Percentiles rank a stretch among this genome's conserved stretches.
These are phyloP conservation scores for Acarapis woodi DNA, from an alignment of 1,140 invertebrate genomes.

Conservation along the genomic window DNA sequence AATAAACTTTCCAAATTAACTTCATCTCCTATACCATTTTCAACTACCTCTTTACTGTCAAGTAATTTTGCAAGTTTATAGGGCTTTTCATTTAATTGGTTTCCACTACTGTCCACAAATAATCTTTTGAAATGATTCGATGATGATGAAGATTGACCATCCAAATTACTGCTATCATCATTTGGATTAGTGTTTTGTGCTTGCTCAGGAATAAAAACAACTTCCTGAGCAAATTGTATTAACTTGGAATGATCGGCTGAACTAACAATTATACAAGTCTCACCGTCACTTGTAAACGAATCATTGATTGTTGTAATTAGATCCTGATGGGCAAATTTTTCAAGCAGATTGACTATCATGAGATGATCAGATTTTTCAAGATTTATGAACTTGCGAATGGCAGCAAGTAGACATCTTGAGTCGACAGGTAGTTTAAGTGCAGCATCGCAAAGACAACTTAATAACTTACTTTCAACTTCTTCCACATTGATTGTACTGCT, in stretches of 20 bases:
- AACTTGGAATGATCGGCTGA: not conserved
- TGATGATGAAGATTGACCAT: not conserved
- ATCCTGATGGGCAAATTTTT: not conserved
- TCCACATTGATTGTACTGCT: not conserved
- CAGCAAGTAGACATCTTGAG: not conserved
- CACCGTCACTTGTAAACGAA: not conserved
- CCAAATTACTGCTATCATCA: not conserved
- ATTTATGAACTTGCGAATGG: not conserved
- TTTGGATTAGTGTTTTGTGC: not conserved
- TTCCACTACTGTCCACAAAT: too few relatives aligned
- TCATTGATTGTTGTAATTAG: not conserved
- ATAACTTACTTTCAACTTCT: not conserved
- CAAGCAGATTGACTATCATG: not conserved
- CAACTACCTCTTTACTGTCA: not conserved
- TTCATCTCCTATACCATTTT: slow-evolving; percentile 1
- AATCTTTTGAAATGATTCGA: too few relatives aligned
- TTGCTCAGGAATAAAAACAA: too few relatives aligned
- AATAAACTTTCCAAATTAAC: slow-evolving; percentile 34
- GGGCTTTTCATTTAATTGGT: not conserved
- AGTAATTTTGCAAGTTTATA: not conserved
- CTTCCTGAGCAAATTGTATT: not conserved
- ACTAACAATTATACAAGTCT: not conserved
- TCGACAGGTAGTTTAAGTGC: not conserved
- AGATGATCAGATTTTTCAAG: not conserved
- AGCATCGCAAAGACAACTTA: not conserved